Evolutionary conservation across 1,140 invertebrate species (phyloP), one percentile per base, ranked within the genome.

Genomic region (Heliothis virescens): DNA sequence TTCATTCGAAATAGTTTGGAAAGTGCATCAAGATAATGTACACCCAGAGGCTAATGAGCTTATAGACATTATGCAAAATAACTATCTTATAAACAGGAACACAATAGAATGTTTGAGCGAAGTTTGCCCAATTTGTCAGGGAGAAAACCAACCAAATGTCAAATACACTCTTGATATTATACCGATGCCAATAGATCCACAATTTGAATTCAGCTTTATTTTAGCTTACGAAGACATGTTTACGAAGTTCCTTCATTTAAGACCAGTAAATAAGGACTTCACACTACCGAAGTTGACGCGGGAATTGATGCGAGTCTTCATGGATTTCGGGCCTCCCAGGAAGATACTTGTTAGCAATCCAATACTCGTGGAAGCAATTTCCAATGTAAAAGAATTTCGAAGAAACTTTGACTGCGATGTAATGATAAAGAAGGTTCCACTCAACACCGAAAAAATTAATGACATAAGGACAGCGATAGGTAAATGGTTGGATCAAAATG

Each of bases 341-440:
- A 65, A 65, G 16, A 29, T 65, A 16, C 34, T 65, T n/a, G 9
- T 65, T n/a, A 65, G 62, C 15, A 29, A 65, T 41, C 26, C 62
- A 1, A 16, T 47, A 16, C 34, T 47, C 3, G 16, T 41, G 12
- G 15, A 47, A n/a, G 15, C 34, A 29, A 15, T 65, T 5, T 7
- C 15, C 4, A 16, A 65, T 34, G 29, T 65, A n/a, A 65, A 34
- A 65, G 34, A 65, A 47, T 47, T 65, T 11, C 41, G 34, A 18
- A n/a, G 16, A n/a, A 11, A 16, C 1, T 65, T 65, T 11, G 34
- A 65, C 3, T 65, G 16, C 10, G 62, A 65, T 11, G n/a, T 65
- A 0, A 47, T 65, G 11, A n/a, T 65, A 7, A 65, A 65, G 16
- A 65, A 16, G 47, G 62, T 65, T 11, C 26, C 47, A 47, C n/a